These are phyloP conservation scores for Hippocampus barbouri DNA, from an alignment of 2,113 vertebrate genomes.

Conservation along the genomic window DNA sequence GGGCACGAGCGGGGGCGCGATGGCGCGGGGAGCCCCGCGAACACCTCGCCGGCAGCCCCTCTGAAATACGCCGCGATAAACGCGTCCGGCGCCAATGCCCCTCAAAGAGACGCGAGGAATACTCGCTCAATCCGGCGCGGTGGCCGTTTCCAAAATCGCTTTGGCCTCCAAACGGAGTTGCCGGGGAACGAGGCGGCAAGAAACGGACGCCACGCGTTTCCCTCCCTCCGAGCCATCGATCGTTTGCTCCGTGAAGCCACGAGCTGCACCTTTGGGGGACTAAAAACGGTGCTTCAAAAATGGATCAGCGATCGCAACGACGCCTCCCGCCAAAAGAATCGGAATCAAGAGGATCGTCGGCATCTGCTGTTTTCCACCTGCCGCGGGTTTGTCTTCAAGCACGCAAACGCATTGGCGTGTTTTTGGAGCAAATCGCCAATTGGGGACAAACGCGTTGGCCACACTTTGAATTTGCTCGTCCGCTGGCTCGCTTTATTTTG, in stretches of 20 bases:
- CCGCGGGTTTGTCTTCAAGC: background rate
- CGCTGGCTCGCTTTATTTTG: slow-evolving; percentile 10
- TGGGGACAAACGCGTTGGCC: background rate
- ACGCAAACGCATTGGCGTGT: slow-evolving; percentile 10
- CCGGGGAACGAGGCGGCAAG: slow-evolving; percentile 8
- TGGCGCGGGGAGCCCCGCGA: slow-evolving; percentile 44
- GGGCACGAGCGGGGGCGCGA: slow-evolving; percentile 32
- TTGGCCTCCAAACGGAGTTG: slow-evolving; percentile 19
- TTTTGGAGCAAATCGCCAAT: slow-evolving; percentile 12
- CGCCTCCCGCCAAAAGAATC: background rate
- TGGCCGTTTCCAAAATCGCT: slow-evolving; percentile 20
- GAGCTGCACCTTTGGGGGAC: no score
- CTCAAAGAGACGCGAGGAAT: slow-evolving; percentile 16
- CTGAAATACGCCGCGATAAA: slow-evolving; percentile 19
- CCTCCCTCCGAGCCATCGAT: background rate
- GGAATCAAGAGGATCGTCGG: no score
- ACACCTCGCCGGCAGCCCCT: background rate
- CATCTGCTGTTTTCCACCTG: background rate
- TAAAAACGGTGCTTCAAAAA: no score
- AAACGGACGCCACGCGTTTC: slow-evolving; percentile 17
- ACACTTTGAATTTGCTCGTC: slow-evolving; percentile 10
- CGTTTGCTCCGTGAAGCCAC: no score
- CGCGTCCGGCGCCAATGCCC: background rate
- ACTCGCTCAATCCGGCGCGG: background rate
- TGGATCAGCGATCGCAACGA: no score